phyloP scores from a whole-genome alignment of 2,888 invertebrate species.

The Heliconius charithonia region DNA sequence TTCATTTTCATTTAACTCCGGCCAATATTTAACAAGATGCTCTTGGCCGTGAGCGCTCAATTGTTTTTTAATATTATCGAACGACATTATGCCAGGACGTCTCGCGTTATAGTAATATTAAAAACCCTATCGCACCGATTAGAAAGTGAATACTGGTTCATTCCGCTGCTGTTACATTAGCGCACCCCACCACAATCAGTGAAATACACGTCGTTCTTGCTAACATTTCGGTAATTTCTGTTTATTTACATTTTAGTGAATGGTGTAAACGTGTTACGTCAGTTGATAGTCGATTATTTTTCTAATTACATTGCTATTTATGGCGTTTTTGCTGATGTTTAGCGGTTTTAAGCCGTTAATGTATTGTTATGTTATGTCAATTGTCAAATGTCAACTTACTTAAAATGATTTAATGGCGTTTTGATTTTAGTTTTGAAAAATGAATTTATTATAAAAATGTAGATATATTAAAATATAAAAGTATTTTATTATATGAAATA shows the following conservation, averaged over 20 bases:
- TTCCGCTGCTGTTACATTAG: constrained; percentile 65
- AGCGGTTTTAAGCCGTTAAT: constrained; percentile 24
- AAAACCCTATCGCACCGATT: constrained; percentile 66
- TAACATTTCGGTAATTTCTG: constrained; percentile 55
- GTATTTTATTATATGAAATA: too few species aligned
- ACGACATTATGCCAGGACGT: constrained; percentile 70
- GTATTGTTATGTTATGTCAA: constrained; percentile 30
- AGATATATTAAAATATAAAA: too few species aligned
- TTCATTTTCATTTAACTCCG: constrained; percentile 86
- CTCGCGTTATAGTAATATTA: constrained; percentile 50
- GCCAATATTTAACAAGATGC: constrained; percentile 92
- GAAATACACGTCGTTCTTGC: constrained; percentile 68
- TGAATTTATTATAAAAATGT: neutral
- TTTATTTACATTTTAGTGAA: constrained; percentile 54
- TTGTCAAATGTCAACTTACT: constrained; percentile 7
- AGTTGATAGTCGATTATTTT: constrained; percentile 11
- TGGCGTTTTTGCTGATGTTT: neutral
- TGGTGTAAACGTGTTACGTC: constrained; percentile 33
- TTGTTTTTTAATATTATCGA: constrained; percentile 78
- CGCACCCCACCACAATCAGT: constrained; percentile 71
- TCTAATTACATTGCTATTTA: constrained; percentile 33
- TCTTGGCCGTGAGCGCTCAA: constrained; percentile 88
- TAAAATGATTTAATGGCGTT: constrained; percentile 9
- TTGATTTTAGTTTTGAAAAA: constrained; percentile 9
- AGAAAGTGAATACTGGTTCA: constrained; percentile 76